Evolutionary conservation across 2,113 vertebrate species (phyloP).

Genomic region (Fukomys damarensis): DNA sequence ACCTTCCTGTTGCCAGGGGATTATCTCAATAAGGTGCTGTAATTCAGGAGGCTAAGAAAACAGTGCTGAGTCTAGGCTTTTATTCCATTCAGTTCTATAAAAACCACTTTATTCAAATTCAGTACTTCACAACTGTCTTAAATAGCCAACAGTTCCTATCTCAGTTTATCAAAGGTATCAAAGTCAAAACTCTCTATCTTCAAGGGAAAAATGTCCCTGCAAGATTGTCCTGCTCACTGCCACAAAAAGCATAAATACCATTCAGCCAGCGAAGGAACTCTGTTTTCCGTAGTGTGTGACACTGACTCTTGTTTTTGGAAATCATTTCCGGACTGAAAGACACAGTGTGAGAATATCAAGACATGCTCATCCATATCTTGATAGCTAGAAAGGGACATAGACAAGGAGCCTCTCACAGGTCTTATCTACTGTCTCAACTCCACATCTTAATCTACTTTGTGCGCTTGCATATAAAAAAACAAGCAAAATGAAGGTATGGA

Average conservation of each 20-base stretch:
- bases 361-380: neutral
- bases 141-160: neutral
- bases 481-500: neutral
- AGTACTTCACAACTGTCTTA: neutral
- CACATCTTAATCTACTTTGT: neutral
- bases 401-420: neutral
- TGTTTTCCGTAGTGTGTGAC: neutral
- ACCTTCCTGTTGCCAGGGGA: too few relatives aligned
- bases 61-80: too few relatives aligned
- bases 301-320: neutral
- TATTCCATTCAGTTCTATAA: neutral
- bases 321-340: neutral
- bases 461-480: constrained; percentile 24
- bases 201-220: neutral
- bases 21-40: too few relatives aligned
- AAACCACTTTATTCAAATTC: neutral
- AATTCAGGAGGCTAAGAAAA: too few relatives aligned
- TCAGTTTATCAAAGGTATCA: neutral
- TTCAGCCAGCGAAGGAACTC: neutral
- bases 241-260: neutral
- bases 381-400: neutral
- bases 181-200: neutral
- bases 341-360: too few relatives aligned
- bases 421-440: neutral
- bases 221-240: neutral